Base-by-base conservation (phyloP, 1,140 invertebrate genomes). In the Myzus persicae region DNA sequence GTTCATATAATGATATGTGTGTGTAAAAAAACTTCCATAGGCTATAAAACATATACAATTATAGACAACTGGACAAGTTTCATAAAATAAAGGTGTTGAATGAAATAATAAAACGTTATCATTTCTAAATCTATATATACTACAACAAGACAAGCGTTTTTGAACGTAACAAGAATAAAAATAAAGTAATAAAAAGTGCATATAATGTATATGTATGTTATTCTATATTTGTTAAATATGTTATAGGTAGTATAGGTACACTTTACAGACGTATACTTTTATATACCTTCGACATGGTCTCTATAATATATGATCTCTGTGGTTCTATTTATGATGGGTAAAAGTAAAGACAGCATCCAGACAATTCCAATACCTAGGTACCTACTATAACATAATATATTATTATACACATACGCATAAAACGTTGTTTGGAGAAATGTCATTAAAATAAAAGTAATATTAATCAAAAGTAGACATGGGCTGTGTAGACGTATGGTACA, bases 21-120 rank as follows among this genome's bases (percentile, higher is more conserved):
- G 48, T 44, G 44, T 48, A 18, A 46, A 46, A 67, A 67, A 89
- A 89, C 38, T 11, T 48, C 38, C 42, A 90, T 90, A 31, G 40
- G 42, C 51, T 59, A 90, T 90, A 67, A 67, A 67, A 90, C 18
- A 88, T 36, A 51, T 20, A 54, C 8, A 54, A 38, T 36, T 54
- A 89, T 89, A 14, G 40, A 85, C 42, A 44, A 38, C 20, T 36
- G 46, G 26, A 51, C 87, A 38, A 48, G 87, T 89, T 51, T 31
- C 36, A 54, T 54, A 38, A 89, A 89, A 89, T 26, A 40, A 54
- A 46, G 88, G 89, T 59, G 89, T 67, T 18, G 26, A 14, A 59
- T 7, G 31, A 26, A 54, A 36, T 48, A 90, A 67, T 59, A 90
- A 90, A 67, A 90, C 40, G 40, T 59, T 90, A 90, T 90, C 89